Percentiles rank a stretch among this genome's conserved stretches.
phyloP scores from a whole-genome alignment of 1,140 invertebrate genomes.

The Eriosoma lanigerum region DNA sequence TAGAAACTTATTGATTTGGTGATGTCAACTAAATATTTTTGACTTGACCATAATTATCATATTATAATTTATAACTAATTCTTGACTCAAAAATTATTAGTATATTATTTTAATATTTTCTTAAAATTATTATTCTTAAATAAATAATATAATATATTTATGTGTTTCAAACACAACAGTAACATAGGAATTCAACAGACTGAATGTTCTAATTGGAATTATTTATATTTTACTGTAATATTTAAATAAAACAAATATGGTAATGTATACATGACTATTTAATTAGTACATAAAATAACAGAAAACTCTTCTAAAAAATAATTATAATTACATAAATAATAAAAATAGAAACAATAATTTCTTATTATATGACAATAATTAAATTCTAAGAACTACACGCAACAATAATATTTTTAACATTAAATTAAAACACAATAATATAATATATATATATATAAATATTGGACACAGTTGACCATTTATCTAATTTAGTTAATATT shows the following conservation, averaged over 20 bases:
- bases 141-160: too few species aligned
- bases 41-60: neutral
- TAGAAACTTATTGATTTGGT: neutral
- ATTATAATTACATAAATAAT: neutral
- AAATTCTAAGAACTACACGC: neutral
- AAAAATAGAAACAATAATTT: neutral
- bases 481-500: neutral
- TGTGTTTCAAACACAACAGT: neutral
- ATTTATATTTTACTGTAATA: neutral
- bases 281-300: neutral
- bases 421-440: neutral
- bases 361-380: neutral
- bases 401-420: constrained; percentile 2
- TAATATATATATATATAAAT: neutral
- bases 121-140: too few species aligned
- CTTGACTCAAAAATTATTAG: neutral
- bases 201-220: neutral
- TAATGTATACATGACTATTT: neutral
- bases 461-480: too few species aligned
- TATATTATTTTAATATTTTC: neutral
- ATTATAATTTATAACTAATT: neutral
- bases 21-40: neutral
- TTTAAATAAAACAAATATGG: neutral
- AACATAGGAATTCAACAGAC: neutral
- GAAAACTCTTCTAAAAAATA: constrained; percentile 5